Conservation (phyloP, 2,888 invertebrate species). For the Coecobrya sp. region DNA sequence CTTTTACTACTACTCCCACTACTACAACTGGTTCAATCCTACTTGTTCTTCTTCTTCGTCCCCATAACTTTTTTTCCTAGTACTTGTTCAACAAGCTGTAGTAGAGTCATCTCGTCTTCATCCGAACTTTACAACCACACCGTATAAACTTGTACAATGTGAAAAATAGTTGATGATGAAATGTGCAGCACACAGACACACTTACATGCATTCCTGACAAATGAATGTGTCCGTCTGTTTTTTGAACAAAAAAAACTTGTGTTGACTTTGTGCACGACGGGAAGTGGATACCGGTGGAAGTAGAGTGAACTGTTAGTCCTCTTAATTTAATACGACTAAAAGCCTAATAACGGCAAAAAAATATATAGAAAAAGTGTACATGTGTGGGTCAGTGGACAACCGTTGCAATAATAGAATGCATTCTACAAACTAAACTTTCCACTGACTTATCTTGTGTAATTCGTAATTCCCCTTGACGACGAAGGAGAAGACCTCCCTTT, state of each 20-base stretch:
- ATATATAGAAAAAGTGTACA: neutral
- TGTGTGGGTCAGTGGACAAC: neutral
- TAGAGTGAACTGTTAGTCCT: conserved; percentile 15
- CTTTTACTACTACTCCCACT: neutral
- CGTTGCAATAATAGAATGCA: conserved; percentile 18
- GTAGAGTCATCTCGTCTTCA: conserved; percentile 15
- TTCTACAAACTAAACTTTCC: neutral
- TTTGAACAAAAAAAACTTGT: neutral
- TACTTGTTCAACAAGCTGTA: conserved; percentile 39
- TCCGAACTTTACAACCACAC: neutral
- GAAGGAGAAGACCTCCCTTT: too few species aligned
- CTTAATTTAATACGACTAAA: neutral
- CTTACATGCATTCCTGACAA: neutral
- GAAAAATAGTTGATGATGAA: neutral
- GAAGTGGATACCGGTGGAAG: conserved; percentile 50
- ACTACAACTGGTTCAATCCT: neutral
- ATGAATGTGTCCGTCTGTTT: neutral
- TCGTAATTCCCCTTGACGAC: neutral
- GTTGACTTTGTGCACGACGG: conserved; percentile 38
- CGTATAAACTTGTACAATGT: neutral
- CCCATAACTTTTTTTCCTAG: neutral
- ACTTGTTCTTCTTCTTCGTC: neutral
- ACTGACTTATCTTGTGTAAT: conserved; percentile 15
- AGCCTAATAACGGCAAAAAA: neutral
- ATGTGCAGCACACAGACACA: neutral